phyloP scores from a whole-genome alignment of 2,888 invertebrate species.

The Drosophila flavopinicola region DNA sequence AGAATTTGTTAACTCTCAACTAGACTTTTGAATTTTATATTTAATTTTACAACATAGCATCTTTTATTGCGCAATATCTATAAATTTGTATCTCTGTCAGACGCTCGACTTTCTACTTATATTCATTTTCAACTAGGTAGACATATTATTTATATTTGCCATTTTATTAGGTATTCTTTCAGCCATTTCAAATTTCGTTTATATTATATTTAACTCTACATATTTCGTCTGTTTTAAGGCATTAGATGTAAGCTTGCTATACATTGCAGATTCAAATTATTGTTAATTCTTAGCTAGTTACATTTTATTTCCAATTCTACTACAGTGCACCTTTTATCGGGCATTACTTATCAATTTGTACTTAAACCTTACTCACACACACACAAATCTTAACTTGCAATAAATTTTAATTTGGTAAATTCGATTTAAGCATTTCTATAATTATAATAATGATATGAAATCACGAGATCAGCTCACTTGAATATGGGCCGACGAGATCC shows the following conservation, averaged over 20 bases:
- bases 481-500: slow-evolving; percentile 63
- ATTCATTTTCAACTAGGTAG: no score
- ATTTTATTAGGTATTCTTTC: no score
- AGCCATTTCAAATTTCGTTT: no score
- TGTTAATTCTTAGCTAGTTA: no score
- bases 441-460: slow-evolving; percentile 46
- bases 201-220: no score
- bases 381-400: slow-evolving; percentile 60
- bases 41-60: not conserved
- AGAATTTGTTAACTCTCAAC: not conserved
- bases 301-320: slow-evolving; percentile 1
- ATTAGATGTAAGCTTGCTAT: no score
- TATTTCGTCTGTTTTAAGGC: no score
- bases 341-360: slow-evolving; percentile 3
- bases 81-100: not conserved
- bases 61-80: not conserved
- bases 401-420: slow-evolving; percentile 74
- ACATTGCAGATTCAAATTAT: no score
- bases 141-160: no score
- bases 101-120: not conserved
- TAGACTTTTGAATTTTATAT: not conserved
- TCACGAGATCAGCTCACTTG: slow-evolving; percentile 52
- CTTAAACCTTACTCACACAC: slow-evolving; percentile 6
- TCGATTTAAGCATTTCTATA: slow-evolving; percentile 61
- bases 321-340: not conserved